Base-by-base conservation (phyloP, 2,113 vertebrate species). In the Clarias gariepinus region DNA sequence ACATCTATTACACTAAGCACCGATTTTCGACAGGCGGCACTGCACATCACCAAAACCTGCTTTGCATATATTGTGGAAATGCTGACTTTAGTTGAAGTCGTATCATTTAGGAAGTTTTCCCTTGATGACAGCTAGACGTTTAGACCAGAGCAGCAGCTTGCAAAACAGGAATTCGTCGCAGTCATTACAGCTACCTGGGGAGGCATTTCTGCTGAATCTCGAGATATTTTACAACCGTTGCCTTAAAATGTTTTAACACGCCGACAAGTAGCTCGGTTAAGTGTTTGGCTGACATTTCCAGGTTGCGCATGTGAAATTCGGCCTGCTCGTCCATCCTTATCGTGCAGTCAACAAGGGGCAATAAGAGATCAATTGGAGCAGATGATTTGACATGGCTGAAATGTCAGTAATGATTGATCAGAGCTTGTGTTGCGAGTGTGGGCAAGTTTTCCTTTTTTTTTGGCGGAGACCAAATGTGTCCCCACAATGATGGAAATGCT, bases 351-450 rank as follows among this genome's bases (percentile, higher is more conserved):
- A 63, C 60, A 63, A 87, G 41, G 58, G 80, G 55, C 80, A 73
- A n/a, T 82, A 18, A 16, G 85, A 53, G 57, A 82, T 73, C 68
- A 86, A 82, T 82, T 86, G 68, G 61, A 82, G 85, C 85, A 74
- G 79, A 86, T 73, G 85, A 86, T 82, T 74, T 36, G 79, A 82
- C 79, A 63, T 63, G 55, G 33, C 57, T 82, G 79, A 73, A 82
- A 82, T 86, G 85, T 86, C 85, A 86, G 55, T 63, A 82, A 33
- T 74, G 68, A 63, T 80, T 82, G 79, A 82, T 85, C 12, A 66
- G 7, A 11, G 68, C 33, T 58, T 6, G 52, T 25, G 61, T 66
- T 66, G 47, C 23, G 57, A 8, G 23, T 63, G 61, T 63, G 57
- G 23, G 25, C 25, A n/a, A 30, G 73, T 57, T 60, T 60, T 60